Evolutionary conservation across 2,113 vertebrate genomes (phyloP), one percentile per base, ranked within the genome.

Genomic region (Kryptolebias marmoratus): DNA sequence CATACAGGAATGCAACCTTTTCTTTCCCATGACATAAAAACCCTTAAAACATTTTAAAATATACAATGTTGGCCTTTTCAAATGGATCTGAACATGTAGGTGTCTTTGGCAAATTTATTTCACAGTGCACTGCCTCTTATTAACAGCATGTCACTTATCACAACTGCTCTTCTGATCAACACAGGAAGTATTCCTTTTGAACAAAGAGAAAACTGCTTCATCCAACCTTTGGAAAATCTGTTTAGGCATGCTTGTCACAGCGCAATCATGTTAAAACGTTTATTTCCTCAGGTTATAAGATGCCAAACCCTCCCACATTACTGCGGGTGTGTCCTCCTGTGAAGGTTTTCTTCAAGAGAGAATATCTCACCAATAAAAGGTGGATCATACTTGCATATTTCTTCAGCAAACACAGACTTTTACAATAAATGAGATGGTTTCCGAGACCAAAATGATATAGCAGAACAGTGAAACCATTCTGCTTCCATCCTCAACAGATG

Each of bases 111-210:
- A 71, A 87, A 79, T 49, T 56, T 53, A 39, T 60, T 48, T 58
- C 50, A 56, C 64, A 72, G 47, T 61, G 52, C 28, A 69, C 63
- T 77, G 77, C 74, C 45, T 79, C 68, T 78, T 69, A 71, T 86
- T 84, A 71, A 73, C 61, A 76, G 71, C 71, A 76, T 71, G 65
- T 73, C 22, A 79, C 70, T 80, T 63, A 65, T 47, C 3, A 64
- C 63, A 80, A 62, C 63, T 65, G 64, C 30, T 74, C 58, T 69
- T 62, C 59, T 79, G 61, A 71, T 68, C 71, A 86, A 50, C 55
- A 32, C 2, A 0, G 42, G 39, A 62, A 47, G 39, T 36, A 28
- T 28, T 76, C 65, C 64, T 76, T 64, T 73, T 66, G 64, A 49
- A 53, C 45, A 1, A 14, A 72, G 52, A 78, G 39, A 45, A 66